Conservation (phyloP, 2,888 invertebrate genomes). For the Prosapia bicincta region DNA sequence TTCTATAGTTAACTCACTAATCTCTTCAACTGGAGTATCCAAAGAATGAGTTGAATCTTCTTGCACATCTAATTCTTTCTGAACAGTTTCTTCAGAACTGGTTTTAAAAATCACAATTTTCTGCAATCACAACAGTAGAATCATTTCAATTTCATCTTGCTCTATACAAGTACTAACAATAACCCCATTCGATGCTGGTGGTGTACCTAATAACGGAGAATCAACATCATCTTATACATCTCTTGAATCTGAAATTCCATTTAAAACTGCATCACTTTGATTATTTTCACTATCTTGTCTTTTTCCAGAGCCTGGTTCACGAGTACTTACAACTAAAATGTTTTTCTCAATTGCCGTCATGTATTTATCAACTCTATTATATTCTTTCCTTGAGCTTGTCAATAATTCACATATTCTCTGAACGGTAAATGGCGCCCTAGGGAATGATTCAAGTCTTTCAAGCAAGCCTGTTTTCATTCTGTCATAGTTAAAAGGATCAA, state of each 20-base stretch:
- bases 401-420: slow-evolving; percentile 94
- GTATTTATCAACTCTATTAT: slow-evolving; percentile 93
- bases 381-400: slow-evolving; percentile 87
- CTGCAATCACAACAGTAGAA: background rate
- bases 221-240: slow-evolving; percentile 16
- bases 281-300: slow-evolving; percentile 29
- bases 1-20: background rate
- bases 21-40: slow-evolving; percentile 38
- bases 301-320: slow-evolving; percentile 48
- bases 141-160: slow-evolving; percentile 18
- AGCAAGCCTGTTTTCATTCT: slow-evolving; percentile 79
- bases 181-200: slow-evolving; percentile 25
- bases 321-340: slow-evolving; percentile 72
- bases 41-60: slow-evolving; percentile 24
- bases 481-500: slow-evolving; percentile 87
- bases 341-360: slow-evolving; percentile 97
- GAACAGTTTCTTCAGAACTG: slow-evolving; percentile 5
- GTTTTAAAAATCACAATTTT: slow-evolving; percentile 1
- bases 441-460: slow-evolving; percentile 77
- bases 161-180: slow-evolving; percentile 13
- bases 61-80: slow-evolving; percentile 1
- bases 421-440: slow-evolving; percentile 92
- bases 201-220: slow-evolving; percentile 20
- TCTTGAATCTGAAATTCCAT: slow-evolving; percentile 35
- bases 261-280: slow-evolving; percentile 33